These are phyloP conservation scores for Protobothrops flavoviridis DNA, from an alignment of 2,113 vertebrate species.

Conservation along the genomic window DNA sequence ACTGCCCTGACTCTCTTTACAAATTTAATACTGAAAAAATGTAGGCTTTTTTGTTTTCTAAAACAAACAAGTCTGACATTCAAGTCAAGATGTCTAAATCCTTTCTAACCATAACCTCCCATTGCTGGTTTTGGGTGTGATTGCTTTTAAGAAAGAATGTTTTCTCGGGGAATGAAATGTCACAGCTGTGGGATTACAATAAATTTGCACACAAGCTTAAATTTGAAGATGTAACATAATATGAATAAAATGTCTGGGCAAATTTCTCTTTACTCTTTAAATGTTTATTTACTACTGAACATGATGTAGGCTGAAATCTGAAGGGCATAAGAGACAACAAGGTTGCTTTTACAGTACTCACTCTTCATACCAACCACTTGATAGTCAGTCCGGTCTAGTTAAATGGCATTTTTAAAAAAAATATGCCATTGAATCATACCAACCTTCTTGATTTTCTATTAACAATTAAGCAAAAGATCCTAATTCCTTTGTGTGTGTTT, in stretches of 20 bases:
- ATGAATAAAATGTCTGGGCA: conserved; percentile 28
- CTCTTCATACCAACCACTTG: neutral
- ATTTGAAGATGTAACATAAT: conserved; percentile 32
- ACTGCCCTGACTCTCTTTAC: conserved; percentile 18
- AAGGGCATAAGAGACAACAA: neutral
- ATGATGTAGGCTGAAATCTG: neutral
- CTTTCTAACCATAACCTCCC: conserved; percentile 24
- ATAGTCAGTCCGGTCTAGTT: neutral
- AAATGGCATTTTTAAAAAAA: neutral
- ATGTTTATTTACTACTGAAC: conserved; percentile 21
- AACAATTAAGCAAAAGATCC: neutral
- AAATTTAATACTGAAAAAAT: conserved; percentile 17
- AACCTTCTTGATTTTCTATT: neutral
- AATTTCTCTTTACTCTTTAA: conserved; percentile 28
- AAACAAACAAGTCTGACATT: neutral
- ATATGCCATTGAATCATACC: neutral
- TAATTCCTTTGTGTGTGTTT: neutral
- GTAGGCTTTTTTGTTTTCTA: conserved; percentile 8
- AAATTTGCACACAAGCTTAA: neutral
- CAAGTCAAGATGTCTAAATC: neutral
- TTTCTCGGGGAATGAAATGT: conserved; percentile 10
- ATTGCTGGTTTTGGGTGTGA: conserved; percentile 18
- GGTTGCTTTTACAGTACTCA: neutral
- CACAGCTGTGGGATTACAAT: conserved; percentile 1
- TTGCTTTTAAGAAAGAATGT: conserved; percentile 1